These are phyloP conservation scores for Liasis olivaceus DNA, from an alignment of 2,797 vertebrate species.

Conservation along the genomic window DNA sequence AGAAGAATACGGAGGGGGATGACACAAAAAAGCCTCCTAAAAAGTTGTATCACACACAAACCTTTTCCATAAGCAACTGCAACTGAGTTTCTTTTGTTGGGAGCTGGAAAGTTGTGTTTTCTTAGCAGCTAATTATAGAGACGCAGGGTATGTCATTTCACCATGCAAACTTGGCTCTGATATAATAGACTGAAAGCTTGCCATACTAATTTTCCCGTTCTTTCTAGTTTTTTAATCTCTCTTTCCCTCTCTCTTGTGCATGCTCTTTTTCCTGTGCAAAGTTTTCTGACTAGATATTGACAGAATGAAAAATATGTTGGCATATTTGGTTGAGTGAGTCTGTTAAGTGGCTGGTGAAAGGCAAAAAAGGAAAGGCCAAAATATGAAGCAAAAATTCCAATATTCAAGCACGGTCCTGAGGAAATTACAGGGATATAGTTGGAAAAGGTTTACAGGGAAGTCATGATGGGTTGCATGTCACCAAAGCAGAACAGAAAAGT, in stretches of 20 bases:
- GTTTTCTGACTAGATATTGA: constrained; percentile 79
- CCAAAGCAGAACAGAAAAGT: not conserved
- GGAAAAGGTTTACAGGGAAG: constrained; percentile 22
- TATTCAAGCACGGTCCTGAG: constrained; percentile 11
- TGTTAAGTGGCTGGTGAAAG: constrained; percentile 71
- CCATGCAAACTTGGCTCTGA: constrained; percentile 75
- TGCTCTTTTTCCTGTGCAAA: constrained; percentile 66
- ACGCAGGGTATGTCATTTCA: constrained; percentile 75
- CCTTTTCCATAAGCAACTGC: constrained; percentile 70
- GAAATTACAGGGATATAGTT: not conserved
- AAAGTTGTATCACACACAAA: constrained; percentile 77
- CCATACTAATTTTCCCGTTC: constrained; percentile 78
- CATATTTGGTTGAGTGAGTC: constrained; percentile 75
- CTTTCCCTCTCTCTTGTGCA: constrained; percentile 53
- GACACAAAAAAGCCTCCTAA: constrained; percentile 69
- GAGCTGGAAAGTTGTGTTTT: constrained; percentile 74
- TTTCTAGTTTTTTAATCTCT: constrained; percentile 78
- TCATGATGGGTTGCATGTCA: constrained; percentile 2
- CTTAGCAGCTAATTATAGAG: constrained; percentile 78
- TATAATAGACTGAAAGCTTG: constrained; percentile 75
- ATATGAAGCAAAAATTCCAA: constrained; percentile 51
- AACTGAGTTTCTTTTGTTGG: constrained; percentile 68
- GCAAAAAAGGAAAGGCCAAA: constrained; percentile 63
- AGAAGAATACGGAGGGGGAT: constrained; percentile 68
- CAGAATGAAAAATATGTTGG: constrained; percentile 74